Evolutionary conservation across 2,797 vertebrate species (phyloP).

Genomic region (Octomys mimax): DNA sequence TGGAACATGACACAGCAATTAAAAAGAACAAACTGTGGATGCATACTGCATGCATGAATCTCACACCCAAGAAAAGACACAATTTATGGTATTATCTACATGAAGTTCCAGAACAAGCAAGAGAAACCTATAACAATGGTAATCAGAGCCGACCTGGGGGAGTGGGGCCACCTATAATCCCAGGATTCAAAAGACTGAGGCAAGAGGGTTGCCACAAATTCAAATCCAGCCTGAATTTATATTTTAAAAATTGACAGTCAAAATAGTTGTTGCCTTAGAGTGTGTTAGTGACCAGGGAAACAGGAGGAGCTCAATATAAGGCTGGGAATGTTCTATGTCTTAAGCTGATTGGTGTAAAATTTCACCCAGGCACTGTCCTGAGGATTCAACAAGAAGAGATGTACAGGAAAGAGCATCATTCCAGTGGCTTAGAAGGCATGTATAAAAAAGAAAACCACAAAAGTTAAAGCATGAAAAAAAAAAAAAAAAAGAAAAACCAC

Average conservation of each 20-base stretch:
- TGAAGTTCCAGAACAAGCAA: background rate
- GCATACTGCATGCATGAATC: background rate
- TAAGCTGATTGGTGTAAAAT: background rate
- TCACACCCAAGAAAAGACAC: background rate
- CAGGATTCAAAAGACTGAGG: background rate
- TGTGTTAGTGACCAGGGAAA: background rate
- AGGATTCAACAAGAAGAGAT: background rate
- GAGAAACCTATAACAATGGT: background rate
- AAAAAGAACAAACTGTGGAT: background rate
- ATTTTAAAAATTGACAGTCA: background rate
- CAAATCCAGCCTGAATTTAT: background rate
- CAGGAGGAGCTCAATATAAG: background rate
- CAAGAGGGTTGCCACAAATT: background rate
- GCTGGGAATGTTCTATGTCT: background rate
- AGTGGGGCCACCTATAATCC: background rate
- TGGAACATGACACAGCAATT: background rate
- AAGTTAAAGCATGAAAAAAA: slow-evolving; percentile 15
- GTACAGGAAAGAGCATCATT: background rate
- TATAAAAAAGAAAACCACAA: background rate
- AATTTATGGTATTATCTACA: background rate
- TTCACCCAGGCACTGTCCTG: background rate
- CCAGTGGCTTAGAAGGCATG: background rate
- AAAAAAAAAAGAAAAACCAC: background rate
- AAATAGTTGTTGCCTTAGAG: background rate
- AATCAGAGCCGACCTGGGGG: background rate